These are phyloP conservation scores for Ditylenchus weischeri DNA, from an alignment of 2,888 invertebrate genomes.

Conservation along the genomic window DNA sequence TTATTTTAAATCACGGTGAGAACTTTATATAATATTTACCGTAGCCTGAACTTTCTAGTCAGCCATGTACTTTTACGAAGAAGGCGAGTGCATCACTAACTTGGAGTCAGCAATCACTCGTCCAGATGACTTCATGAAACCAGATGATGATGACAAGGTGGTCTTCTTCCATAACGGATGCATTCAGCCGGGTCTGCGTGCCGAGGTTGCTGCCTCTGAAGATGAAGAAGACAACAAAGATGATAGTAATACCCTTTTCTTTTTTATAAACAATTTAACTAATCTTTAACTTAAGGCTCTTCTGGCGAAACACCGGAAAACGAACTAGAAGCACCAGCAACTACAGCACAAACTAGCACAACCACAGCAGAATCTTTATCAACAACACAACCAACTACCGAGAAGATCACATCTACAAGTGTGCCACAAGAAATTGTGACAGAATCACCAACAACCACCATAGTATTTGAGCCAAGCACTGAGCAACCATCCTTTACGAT, in stretches of 20 bases:
- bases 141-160: conserved; percentile 47
- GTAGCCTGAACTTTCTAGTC: conserved; percentile 47
- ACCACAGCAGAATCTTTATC: too few relatives aligned
- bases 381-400: too few relatives aligned
- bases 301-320: too few relatives aligned
- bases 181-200: background rate
- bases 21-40: conserved; percentile 10
- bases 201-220: background rate
- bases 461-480: background rate
- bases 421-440: too few relatives aligned
- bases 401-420: too few relatives aligned
- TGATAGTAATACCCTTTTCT: background rate
- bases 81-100: conserved; percentile 58
- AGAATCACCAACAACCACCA: background rate
- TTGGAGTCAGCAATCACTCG: conserved; percentile 49
- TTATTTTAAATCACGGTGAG: background rate
- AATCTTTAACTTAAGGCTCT: too few relatives aligned
- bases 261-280: too few relatives aligned
- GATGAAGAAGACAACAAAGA: conserved; percentile 15
- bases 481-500: background rate
- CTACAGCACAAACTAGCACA: too few relatives aligned
- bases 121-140: conserved; percentile 35
- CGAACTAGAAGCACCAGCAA: too few relatives aligned
- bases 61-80: conserved; percentile 58
- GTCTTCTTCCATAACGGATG: conserved; percentile 58